Evolutionary conservation across 2,888 invertebrate species (phyloP).

Genomic region (Acholoe squamosa): DNA sequence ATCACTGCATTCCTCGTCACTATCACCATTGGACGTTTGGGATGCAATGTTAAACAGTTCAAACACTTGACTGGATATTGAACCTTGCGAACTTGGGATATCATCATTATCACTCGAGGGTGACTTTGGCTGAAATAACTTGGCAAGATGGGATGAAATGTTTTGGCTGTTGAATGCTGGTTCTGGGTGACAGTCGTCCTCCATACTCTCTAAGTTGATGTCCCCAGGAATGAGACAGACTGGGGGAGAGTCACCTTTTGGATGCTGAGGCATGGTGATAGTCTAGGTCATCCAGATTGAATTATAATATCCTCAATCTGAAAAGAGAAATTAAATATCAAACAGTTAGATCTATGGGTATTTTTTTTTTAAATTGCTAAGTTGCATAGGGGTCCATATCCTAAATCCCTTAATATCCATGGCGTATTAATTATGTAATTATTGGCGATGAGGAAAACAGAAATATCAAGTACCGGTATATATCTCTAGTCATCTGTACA

Average conservation of each 20-base stretch:
- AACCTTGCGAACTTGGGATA: conserved; percentile 14
- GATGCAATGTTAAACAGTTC: background rate
- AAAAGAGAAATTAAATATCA: too few relatives aligned
- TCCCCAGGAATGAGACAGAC: conserved; percentile 12
- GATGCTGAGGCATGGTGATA: conserved; percentile 18
- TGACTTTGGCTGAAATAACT: background rate
- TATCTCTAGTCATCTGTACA: too few relatives aligned
- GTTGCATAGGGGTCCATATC: too few relatives aligned
- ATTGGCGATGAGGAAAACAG: too few relatives aligned
- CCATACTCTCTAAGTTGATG: background rate
- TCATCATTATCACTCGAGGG: background rate
- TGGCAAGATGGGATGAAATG: background rate
- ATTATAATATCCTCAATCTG: background rate
- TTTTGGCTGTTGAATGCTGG: background rate
- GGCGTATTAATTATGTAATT: too few relatives aligned
- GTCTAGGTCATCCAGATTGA: background rate
- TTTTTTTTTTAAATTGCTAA: too few relatives aligned
- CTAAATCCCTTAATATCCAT: too few relatives aligned
- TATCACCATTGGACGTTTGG: background rate
- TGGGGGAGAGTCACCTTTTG: background rate
- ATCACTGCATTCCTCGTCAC: background rate
- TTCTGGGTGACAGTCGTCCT: conserved; percentile 17
- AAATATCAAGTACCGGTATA: too few relatives aligned
- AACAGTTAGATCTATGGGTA: too few relatives aligned
- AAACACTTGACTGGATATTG: conserved; percentile 21